Evolutionary conservation across 2,888 invertebrate genomes (phyloP), one percentile per base, ranked within the genome.

Genomic region (Syrista parreyssii): DNA sequence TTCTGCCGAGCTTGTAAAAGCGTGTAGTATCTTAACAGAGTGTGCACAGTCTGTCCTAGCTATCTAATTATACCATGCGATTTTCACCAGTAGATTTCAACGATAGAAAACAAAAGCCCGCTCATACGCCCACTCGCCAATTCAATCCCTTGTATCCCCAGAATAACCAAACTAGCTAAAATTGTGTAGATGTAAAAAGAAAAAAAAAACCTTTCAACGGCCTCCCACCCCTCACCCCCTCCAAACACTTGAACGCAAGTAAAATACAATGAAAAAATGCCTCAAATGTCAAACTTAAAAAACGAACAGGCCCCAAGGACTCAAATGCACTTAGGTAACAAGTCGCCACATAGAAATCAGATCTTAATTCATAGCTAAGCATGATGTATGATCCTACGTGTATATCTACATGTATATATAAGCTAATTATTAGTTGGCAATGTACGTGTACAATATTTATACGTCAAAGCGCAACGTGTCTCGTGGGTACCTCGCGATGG

Each of bases 391-490:
- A 9, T 9, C 23, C 55, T 55, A 55, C 55, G 9, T 9, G 23
- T 23, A 55, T 55, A 23, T 55, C 6, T 55, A 55, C 15, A 55
- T 55, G 6, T 40, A 40, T 40, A 9, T 23, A 40, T 2, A 40
- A 40, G 6, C 55, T 55, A 9, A 81, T 78, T 74, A 77, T 77
- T 79, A 79, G 76, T 79, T 76, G 74, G 75, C 73, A 35, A 33
- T 76, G 15, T 55, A 35, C 71, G 31, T 71, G 71, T 30, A 33
- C 32, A 33, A 71, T 71, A 32, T 32, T 33, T 31, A 33, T 71
- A 33, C 72, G 76, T 55, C 68, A 40, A 40, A 40, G 23, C 40
- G 80, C 74, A 74, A 69, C 74, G 77, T 55, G 77, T 55, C 78
- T 74, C 68, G 68, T 76, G 68, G 30, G 36, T 55, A 55, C 55